phyloP scores from a whole-genome alignment of 1,140 invertebrate species.

The Alviniconcha marisindica region DNA sequence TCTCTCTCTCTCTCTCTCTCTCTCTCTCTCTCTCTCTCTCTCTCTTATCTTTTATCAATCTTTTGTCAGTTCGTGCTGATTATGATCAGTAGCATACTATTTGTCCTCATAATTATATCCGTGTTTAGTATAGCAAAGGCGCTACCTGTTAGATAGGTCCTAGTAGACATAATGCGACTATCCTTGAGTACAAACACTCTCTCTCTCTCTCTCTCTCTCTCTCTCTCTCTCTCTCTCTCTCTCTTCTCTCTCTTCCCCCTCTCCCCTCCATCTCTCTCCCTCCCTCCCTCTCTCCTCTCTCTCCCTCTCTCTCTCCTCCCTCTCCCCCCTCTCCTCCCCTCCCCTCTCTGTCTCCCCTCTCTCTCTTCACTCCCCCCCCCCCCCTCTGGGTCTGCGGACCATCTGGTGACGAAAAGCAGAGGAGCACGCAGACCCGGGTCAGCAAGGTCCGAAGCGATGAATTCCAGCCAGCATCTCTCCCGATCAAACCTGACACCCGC shows the following conservation, averaged over 20 bases:
- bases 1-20: not conserved
- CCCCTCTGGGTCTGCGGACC: not conserved
- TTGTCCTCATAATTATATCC: too few relatives aligned
- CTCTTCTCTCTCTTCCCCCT: too few relatives aligned
- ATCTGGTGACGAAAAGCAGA: not conserved
- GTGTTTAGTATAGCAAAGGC: too few relatives aligned
- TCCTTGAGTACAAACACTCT: too few relatives aligned
- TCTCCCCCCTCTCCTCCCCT: not conserved
- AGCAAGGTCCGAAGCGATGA: not conserved
- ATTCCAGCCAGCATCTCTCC: not conserved
- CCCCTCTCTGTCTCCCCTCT: not conserved
- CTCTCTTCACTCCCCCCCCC: not conserved
- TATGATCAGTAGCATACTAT: too few relatives aligned
- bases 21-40: constrained; percentile 1
- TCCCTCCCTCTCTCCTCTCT: too few relatives aligned
- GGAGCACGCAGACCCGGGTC: not conserved
- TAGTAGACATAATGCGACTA: too few relatives aligned
- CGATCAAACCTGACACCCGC: not conserved
- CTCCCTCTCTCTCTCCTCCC: not conserved
- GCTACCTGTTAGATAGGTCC: too few relatives aligned
- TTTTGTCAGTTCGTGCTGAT: too few relatives aligned
- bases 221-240: too few relatives aligned
- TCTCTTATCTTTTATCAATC: too few relatives aligned
- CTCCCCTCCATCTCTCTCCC: too few relatives aligned
- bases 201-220: not conserved